Evolutionary conservation across 2,797 vertebrate species (phyloP), one percentile per base, ranked within the genome.

Genomic region (Sus cebifrons): DNA sequence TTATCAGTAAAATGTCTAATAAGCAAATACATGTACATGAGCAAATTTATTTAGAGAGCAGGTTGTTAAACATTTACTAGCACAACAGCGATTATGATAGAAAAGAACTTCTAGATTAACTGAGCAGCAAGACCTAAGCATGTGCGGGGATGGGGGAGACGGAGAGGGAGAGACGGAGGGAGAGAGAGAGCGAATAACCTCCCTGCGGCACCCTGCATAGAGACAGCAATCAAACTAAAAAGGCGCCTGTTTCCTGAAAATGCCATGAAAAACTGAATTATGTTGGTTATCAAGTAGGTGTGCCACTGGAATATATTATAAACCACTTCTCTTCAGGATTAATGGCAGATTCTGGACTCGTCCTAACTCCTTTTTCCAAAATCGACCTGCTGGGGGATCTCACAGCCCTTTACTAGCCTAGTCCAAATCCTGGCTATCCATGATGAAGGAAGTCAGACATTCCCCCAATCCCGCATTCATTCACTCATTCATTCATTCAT

Each of bases 1-100:
- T 79, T 56, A 88, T 84, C 54, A 87, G 64, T 89, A 89, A 94
- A 95, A 77, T 90, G 11, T 87, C 90, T 84, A 87, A 75, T 87
- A 97, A 89, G 84, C 71, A 52, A 56, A 73, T 18, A 82, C 64
- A 67, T 12, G 67, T 36, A n/a, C 49, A 74, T 12, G 8, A 56
- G 23, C 12, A 86, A 54, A 86, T 90, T 27, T 92, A 82, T 96
- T 96, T 36, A 88, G 52, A 83, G 40, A 86, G 54, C 12, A 49
- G 27, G 75, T 21, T 94, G 74, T 87, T 89, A 94, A 89, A 92
- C 27, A 88, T 86, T 94, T 83, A 74, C 83, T 86, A 86, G 54
- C 14, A 92, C 7, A 75, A 91, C 20, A 49, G 3, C 21, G 54
- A 93, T 13, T 90, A 36, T 92, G 83, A 87, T 29, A 62, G 77